Evolutionary conservation across 2,797 vertebrate genomes (phyloP).

Genomic region (Sparidentex hasta): DNA sequence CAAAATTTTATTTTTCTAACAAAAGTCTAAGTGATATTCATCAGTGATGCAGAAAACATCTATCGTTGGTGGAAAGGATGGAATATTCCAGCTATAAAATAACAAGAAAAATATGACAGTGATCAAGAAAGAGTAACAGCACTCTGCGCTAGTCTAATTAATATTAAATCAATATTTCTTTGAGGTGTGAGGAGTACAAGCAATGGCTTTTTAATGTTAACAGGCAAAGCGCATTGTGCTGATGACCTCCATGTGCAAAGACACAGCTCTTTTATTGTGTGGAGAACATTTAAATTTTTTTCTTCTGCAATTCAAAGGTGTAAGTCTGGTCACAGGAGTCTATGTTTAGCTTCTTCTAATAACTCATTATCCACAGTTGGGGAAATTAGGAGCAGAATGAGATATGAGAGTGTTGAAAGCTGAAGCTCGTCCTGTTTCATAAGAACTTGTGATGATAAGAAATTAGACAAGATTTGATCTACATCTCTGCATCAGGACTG

Average conservation of each 20-base stretch:
- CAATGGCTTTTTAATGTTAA: slow-evolving; percentile 44
- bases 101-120: slow-evolving; percentile 22
- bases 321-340: slow-evolving; percentile 10
- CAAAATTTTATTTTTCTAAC: not conserved
- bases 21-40: not conserved
- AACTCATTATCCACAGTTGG: slow-evolving; percentile 57
- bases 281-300: slow-evolving; percentile 17
- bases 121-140: slow-evolving; percentile 16
- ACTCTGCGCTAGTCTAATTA: slow-evolving; percentile 43
- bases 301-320: slow-evolving; percentile 39
- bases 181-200: not conserved
- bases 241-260: slow-evolving; percentile 45
- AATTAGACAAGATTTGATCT: slow-evolving; percentile 79
- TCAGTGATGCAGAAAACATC: not conserved
- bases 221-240: slow-evolving; percentile 43
- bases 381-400: slow-evolving; percentile 78
- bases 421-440: slow-evolving; percentile 83
- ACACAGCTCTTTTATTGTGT: slow-evolving; percentile 18
- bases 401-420: slow-evolving; percentile 52
- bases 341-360: slow-evolving; percentile 50
- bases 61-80: slow-evolving; percentile 1
- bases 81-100: slow-evolving; percentile 20
- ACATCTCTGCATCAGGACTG: slow-evolving; percentile 77
- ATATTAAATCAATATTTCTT: slow-evolving; percentile 39
- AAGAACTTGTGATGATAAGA: slow-evolving; percentile 72